Percentiles rank a stretch among this genome's conserved stretches.
Evolutionary conservation across 2,888 invertebrate genomes (phyloP).

Genomic region (Lasioglossum morio): DNA sequence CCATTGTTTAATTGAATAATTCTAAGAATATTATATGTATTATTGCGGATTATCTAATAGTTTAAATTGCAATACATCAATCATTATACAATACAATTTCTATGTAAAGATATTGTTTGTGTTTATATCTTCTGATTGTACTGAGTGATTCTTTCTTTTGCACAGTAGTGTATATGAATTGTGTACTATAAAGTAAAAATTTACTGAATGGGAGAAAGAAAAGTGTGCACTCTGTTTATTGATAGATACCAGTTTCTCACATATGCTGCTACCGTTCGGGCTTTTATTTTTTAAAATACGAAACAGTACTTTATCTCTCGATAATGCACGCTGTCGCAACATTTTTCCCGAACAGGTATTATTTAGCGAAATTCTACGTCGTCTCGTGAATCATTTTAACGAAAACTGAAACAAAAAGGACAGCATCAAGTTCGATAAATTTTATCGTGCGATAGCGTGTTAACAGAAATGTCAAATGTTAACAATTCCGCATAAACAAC

Average conservation of each 20-base stretch:
- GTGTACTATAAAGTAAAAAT: not conserved
- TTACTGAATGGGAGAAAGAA: not conserved
- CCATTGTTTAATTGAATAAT: too few species aligned
- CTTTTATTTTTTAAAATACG: conserved; percentile 53
- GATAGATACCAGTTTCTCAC: conserved; percentile 64
- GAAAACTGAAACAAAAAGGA: conserved; percentile 22
- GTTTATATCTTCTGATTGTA: too few species aligned
- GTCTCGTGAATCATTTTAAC: conserved; percentile 1
- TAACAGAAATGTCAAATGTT: not conserved
- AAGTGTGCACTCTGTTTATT: not conserved
- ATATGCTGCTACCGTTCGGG: conserved; percentile 42
- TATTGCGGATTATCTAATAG: too few species aligned
- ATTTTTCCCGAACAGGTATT: conserved; percentile 32
- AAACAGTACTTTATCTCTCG: conserved; percentile 49
- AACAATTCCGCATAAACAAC: not conserved
- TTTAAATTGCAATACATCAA: too few species aligned
- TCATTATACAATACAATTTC: too few species aligned
- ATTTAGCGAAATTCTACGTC: not conserved
- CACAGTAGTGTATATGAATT: not conserved
- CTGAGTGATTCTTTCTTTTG: too few species aligned
- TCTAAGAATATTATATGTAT: too few species aligned
- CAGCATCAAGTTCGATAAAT: not conserved
- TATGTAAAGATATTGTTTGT: too few species aligned
- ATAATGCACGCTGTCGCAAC: conserved; percentile 30
- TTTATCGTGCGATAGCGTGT: not conserved